These are phyloP conservation scores for Dorcus parallelipipedus DNA, from an alignment of 2,888 invertebrate species.

Conservation along the genomic window DNA sequence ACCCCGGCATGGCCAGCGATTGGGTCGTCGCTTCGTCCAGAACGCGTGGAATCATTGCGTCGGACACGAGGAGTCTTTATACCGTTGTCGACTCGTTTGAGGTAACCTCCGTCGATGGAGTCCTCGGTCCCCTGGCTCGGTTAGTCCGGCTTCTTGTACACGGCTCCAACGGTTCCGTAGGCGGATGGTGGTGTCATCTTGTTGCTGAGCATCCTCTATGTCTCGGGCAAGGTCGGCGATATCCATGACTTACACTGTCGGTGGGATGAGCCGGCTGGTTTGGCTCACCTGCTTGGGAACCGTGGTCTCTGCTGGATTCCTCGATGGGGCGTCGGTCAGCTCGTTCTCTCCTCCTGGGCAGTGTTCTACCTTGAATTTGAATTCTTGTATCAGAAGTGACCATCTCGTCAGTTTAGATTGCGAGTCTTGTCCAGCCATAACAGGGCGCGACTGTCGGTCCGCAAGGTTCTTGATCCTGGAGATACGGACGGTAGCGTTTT, in stretches of 20 bases:
- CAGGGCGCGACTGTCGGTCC: background rate
- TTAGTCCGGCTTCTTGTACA: too few relatives aligned
- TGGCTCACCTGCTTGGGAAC: background rate
- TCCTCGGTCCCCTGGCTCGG: too few relatives aligned
- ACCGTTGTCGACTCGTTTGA: too few relatives aligned
- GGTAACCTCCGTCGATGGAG: too few relatives aligned
- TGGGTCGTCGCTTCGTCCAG: too few relatives aligned
- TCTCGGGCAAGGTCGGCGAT: background rate
- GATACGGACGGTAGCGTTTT: too few relatives aligned
- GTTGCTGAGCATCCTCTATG: background rate
- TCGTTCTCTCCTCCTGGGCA: slow-evolving; percentile 13
- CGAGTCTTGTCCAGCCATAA: background rate
- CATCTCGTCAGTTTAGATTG: background rate
- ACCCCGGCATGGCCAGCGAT: too few relatives aligned
- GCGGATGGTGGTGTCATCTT: background rate
- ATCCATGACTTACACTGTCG: background rate
- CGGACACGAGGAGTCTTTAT: too few relatives aligned
- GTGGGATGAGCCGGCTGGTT: background rate
- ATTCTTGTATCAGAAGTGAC: background rate
- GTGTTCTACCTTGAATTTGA: slow-evolving; percentile 19
- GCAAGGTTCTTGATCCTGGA: too few relatives aligned
- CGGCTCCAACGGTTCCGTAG: too few relatives aligned
- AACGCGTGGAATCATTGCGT: too few relatives aligned
- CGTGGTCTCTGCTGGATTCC: background rate
- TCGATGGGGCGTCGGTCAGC: slow-evolving; percentile 15